Percentiles rank a stretch among this genome's conserved stretches.
phyloP scores from a whole-genome alignment of 2,797 vertebrate species.

The Cossypha dichroa region DNA sequence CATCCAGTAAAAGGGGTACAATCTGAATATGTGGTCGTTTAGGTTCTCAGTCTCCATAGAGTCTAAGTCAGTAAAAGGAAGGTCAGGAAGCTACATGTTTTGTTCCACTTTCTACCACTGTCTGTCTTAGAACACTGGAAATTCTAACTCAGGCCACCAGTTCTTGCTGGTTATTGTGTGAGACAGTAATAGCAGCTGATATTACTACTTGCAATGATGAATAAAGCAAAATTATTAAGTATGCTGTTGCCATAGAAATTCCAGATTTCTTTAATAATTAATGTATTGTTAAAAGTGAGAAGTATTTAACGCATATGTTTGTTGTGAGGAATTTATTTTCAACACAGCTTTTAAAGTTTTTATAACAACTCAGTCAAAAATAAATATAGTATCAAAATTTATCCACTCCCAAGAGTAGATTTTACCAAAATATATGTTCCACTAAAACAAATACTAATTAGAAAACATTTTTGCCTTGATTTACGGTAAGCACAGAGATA shows the following conservation, averaged over 20 bases:
- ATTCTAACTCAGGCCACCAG: background rate
- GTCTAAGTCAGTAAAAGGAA: background rate
- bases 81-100: background rate
- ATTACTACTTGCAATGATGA: background rate
- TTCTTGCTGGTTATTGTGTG: background rate
- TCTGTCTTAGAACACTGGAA: background rate
- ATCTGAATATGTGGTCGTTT: background rate
- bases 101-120: background rate
- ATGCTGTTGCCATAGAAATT: conserved; percentile 57
- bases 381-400: background rate
- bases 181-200: background rate
- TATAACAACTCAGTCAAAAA: background rate
- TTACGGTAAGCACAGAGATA: background rate
- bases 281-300: conserved; percentile 50
- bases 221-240: conserved; percentile 7
- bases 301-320: conserved; percentile 28
- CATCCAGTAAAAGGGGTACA: background rate
- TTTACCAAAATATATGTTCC: background rate
- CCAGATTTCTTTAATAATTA: conserved; percentile 60
- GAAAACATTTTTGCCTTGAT: background rate
- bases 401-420: accelerated
- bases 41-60: background rate
- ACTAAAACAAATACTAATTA: background rate
- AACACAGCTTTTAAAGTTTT: background rate
- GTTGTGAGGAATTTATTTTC: background rate